Base-by-base conservation (phyloP, 2,888 invertebrate species). In the Epiblema foenella region DNA sequence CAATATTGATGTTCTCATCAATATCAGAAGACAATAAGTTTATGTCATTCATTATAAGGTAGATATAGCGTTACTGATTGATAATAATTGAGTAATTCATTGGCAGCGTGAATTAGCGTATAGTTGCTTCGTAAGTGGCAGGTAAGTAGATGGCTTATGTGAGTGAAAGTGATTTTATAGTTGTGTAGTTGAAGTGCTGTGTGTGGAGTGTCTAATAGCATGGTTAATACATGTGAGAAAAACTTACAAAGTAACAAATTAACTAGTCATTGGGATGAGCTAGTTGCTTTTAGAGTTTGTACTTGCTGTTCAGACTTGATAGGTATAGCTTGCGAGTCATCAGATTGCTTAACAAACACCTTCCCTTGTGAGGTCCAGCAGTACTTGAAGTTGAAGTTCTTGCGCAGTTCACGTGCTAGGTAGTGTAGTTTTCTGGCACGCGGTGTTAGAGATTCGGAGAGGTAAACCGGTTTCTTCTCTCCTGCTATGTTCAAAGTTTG, bases 341-440 rank as follows among this genome's bases (percentile, higher is more conserved):
- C 57, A 9, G 57, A 8, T 33, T 57, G 12, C 10, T 57, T 57
- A 9, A 57, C 29, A 1, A 29, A 15, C n/a, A 57, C 57, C 7
- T 57, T 57, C n/a, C 57, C 57, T n/a, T 57, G 57, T 15, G 33
- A n/a, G 17, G 57, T 57, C 57, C 57, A 57, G 33, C 57, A 57
- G 57, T 33, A 15, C n/a, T 29, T 15, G 57, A n/a, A 57, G 57
- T 33, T 33, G 33, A n/a, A 12, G 20, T 39, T 59, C 10, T 59
- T 59, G 12, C 20, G 37, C 20, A n/a, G n/a, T n/a, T n/a, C n/a
- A n/a, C n/a, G n/a, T n/a, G n/a, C n/a, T n/a, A n/a, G n/a, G n/a
- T n/a, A 59, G 42, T 10, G 20, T 1, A 59, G 59, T 37, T 59
- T 59, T 11, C 59, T 42, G 11, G 59, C 59, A 10, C 20, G 42